phyloP scores from a whole-genome alignment of 1,140 invertebrate species.

The Zaprionus lachaisei region DNA sequence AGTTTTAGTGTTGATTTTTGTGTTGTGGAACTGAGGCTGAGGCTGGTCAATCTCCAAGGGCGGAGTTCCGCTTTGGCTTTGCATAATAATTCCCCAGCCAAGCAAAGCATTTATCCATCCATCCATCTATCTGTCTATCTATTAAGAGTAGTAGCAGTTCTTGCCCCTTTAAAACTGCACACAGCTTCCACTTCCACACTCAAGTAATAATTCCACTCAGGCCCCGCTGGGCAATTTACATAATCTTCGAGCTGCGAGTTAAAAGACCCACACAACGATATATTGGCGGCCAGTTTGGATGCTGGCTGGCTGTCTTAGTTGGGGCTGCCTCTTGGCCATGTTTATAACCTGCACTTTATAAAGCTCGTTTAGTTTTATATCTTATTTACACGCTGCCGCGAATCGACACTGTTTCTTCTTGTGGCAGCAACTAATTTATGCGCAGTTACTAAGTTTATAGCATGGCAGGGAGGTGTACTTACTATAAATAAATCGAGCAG shows the following conservation, averaged over 20 bases:
- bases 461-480: not conserved
- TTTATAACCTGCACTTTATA: constrained; percentile 50
- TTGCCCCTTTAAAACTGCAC: constrained; percentile 22
- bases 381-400: constrained; percentile 37
- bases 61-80: constrained; percentile 41
- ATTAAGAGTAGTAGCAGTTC: constrained; percentile 22
- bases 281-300: constrained; percentile 37
- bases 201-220: constrained; percentile 13
- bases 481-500: constrained; percentile 2
- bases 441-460: constrained; percentile 20
- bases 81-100: constrained; percentile 25
- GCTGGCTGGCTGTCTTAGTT: not conserved
- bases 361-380: constrained; percentile 51
- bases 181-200: constrained; percentile 1
- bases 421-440: constrained; percentile 27
- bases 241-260: constrained; percentile 32
- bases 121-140: not conserved
- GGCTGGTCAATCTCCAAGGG: constrained; percentile 21
- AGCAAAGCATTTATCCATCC: not conserved
- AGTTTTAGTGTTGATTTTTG: constrained; percentile 1
- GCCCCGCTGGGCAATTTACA: constrained; percentile 32
- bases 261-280: constrained; percentile 20
- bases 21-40: not conserved
- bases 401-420: constrained; percentile 7
- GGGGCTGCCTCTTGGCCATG: constrained; percentile 31